Percentiles rank a stretch among this genome's conserved stretches.
Evolutionary conservation across 2,797 vertebrate genomes (phyloP).

Genomic region (Prionace glauca): DNA sequence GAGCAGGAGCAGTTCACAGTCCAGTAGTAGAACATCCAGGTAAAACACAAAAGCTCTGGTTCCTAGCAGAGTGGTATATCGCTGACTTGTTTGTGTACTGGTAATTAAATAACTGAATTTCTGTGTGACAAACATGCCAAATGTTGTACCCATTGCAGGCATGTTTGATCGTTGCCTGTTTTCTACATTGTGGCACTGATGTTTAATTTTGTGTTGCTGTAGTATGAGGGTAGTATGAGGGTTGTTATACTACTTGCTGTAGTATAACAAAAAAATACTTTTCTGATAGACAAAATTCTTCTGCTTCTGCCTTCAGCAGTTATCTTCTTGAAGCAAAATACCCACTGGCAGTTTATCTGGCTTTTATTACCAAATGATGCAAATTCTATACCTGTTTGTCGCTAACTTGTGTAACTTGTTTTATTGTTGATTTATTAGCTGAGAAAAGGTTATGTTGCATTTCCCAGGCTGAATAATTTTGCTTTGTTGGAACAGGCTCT

Average conservation of each 20-base stretch:
- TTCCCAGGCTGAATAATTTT: background rate
- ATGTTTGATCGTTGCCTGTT: background rate
- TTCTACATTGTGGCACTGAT: background rate
- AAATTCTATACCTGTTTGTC: background rate
- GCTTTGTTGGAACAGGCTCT: background rate
- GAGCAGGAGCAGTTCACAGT: slow-evolving; percentile 22
- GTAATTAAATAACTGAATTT: background rate
- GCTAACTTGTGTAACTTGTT: background rate
- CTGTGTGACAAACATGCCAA: background rate
- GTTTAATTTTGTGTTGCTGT: background rate
- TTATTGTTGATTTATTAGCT: background rate
- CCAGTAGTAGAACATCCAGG: slow-evolving; percentile 70
- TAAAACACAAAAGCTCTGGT: slow-evolving; percentile 46
- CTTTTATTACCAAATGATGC: background rate
- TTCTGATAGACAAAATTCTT: background rate
- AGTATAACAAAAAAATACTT: background rate
- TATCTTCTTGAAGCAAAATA: background rate
- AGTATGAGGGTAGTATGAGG: background rate
- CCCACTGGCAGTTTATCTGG: background rate
- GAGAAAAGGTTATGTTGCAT: background rate
- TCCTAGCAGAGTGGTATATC: background rate
- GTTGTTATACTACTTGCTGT: too few species aligned
- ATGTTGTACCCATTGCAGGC: background rate
- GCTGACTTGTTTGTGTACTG: background rate
- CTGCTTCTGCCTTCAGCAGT: background rate